Evolutionary conservation across 2,113 vertebrate species (phyloP).

Genomic region (Psophia crepitans): DNA sequence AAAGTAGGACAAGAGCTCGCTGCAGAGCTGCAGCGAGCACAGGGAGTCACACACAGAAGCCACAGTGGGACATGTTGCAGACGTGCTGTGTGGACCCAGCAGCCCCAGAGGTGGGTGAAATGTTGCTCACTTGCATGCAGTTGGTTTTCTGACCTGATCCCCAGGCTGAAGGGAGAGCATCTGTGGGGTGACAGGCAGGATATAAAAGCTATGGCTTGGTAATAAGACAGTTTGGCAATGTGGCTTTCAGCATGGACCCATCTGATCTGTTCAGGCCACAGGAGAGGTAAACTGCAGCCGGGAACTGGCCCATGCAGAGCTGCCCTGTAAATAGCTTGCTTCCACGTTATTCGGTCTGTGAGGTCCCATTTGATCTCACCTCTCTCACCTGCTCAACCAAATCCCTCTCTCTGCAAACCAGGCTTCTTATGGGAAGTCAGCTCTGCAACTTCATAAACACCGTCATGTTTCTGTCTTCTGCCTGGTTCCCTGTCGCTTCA

Average conservation of each 20-base stretch:
- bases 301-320: not conserved
- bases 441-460: not conserved
- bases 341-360: rapidly evolving
- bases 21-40: rapidly evolving
- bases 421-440: not conserved
- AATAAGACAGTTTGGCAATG: not conserved
- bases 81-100: not conserved
- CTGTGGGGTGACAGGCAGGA: too few relatives aligned
- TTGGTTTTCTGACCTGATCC: not conserved
- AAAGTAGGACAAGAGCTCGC: not conserved
- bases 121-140: not conserved
- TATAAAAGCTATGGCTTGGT: not conserved
- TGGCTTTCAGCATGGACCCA: not conserved
- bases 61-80: rapidly evolving
- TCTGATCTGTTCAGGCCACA: not conserved
- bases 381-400: not conserved
- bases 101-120: not conserved
- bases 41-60: not conserved
- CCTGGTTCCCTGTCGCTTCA: not conserved
- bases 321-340: not conserved
- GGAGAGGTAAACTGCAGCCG: not conserved
- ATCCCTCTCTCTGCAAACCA: not conserved
- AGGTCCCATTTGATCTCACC: not conserved
- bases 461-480: not conserved
- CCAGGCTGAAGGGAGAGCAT: not conserved